A percentile compares a stretch with the other conserved stretches of the same genome.
phyloP scores from a whole-genome alignment of 2,888 invertebrate genomes.

The Acronicta psi region DNA sequence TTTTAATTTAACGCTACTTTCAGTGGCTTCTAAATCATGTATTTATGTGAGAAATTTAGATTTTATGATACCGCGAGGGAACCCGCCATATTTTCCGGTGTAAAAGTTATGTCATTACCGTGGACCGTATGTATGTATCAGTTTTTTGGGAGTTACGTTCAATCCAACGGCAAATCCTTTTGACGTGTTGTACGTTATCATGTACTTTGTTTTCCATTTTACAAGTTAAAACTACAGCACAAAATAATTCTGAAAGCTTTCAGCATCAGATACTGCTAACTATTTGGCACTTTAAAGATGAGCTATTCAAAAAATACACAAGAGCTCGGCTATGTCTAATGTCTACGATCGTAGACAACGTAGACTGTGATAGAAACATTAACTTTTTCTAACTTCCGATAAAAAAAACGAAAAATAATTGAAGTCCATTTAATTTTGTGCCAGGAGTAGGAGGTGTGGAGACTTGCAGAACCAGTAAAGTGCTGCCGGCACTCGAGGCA shows the following conservation, averaged over 20 bases:
- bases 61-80: constrained; percentile 33
- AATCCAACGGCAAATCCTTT: background rate
- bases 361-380: too few species aligned
- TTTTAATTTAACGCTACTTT: constrained; percentile 43
- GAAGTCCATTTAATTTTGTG: constrained; percentile 18
- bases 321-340: too few species aligned
- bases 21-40: constrained; percentile 20
- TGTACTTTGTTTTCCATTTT: too few species aligned
- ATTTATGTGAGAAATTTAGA: constrained; percentile 38
- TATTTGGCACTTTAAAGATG: too few species aligned
- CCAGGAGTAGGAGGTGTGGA: constrained; percentile 23
- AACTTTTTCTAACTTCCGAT: too few species aligned
- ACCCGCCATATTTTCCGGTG: constrained; percentile 3
- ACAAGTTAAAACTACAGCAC: too few species aligned
- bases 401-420: background rate
- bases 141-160: background rate
- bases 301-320: too few species aligned
- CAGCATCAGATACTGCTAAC: too few species aligned
- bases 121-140: constrained; percentile 1
- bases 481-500: constrained; percentile 29
- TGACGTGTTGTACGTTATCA: too few species aligned
- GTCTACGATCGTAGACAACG: too few species aligned
- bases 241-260: too few species aligned
- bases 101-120: constrained; percentile 24
- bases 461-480: constrained; percentile 26